phyloP scores from a whole-genome alignment of 2,113 vertebrate genomes.

The Tupaia chinensis region DNA sequence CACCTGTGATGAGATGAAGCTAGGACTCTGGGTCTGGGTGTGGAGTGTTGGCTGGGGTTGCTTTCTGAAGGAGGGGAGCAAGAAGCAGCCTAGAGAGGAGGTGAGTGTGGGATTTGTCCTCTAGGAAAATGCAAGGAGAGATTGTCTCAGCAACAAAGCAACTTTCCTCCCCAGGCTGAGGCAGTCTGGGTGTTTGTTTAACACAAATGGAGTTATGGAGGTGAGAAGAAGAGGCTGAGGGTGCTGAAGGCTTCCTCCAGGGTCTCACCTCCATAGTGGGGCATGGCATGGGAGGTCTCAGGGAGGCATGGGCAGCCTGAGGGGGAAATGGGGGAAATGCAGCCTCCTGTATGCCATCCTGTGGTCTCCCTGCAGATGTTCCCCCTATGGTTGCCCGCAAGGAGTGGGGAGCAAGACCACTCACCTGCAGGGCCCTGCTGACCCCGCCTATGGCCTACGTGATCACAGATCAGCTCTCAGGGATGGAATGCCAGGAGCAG shows the following conservation, averaged over 20 bases:
- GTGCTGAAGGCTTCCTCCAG: too few species aligned
- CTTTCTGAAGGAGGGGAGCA: background rate
- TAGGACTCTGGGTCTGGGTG: background rate
- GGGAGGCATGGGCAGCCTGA: background rate
- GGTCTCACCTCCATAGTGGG: too few species aligned
- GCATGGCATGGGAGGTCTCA: background rate
- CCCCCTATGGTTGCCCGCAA: constrained; percentile 39
- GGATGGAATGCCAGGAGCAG: constrained; percentile 53
- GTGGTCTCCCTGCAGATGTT: background rate
- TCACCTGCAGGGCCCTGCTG: background rate
- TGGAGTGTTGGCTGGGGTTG: background rate
- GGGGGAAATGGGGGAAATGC: background rate
- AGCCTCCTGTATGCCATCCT: background rate
- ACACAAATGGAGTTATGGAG: too few species aligned
- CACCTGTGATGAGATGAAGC: background rate
- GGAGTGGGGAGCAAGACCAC: constrained; percentile 53
- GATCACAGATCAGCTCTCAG: constrained; percentile 17
- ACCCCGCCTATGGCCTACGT: constrained; percentile 40
- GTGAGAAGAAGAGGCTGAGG: background rate
- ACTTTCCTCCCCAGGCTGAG: background rate
- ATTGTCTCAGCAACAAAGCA: background rate
- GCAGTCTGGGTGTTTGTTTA: background rate
- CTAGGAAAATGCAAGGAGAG: background rate
- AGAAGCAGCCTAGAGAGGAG: background rate
- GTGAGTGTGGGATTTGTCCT: background rate